Conservation (phyloP, 2,797 vertebrate species). For the Artibeus jamaicensis region DNA sequence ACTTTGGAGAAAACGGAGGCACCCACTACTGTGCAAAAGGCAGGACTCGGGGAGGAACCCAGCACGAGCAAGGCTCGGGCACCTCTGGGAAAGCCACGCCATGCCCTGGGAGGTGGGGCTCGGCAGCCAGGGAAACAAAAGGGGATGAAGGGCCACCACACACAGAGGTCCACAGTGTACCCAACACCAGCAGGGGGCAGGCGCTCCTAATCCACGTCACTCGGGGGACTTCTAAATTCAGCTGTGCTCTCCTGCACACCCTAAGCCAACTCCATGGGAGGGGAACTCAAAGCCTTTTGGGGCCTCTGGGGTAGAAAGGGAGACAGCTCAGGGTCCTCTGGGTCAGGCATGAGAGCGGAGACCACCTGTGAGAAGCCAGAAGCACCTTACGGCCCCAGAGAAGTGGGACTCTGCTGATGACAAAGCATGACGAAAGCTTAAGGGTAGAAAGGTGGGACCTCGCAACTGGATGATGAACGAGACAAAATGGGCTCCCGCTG, state of each 20-base stretch:
- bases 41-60: background rate
- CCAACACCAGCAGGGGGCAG: background rate
- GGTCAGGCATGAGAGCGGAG: background rate
- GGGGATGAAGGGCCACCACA: background rate
- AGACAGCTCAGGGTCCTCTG: background rate
- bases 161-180: background rate
- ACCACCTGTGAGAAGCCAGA: background rate
- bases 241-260: background rate
- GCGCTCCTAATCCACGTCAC: background rate
- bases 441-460: background rate
- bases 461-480: background rate
- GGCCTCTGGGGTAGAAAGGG: background rate
- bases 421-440: background rate
- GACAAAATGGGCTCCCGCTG: background rate
- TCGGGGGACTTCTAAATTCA: background rate
- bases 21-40: background rate
- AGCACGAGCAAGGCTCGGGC: background rate
- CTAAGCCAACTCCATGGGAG: background rate
- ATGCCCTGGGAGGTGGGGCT: accelerated
- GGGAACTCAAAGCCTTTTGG: background rate
- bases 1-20: background rate
- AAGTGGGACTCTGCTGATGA: background rate
- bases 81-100: background rate
- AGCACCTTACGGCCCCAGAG: background rate
- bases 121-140: background rate